Base-by-base conservation (phyloP, 2,113 vertebrate species). In the Pluvianellus socialis region DNA sequence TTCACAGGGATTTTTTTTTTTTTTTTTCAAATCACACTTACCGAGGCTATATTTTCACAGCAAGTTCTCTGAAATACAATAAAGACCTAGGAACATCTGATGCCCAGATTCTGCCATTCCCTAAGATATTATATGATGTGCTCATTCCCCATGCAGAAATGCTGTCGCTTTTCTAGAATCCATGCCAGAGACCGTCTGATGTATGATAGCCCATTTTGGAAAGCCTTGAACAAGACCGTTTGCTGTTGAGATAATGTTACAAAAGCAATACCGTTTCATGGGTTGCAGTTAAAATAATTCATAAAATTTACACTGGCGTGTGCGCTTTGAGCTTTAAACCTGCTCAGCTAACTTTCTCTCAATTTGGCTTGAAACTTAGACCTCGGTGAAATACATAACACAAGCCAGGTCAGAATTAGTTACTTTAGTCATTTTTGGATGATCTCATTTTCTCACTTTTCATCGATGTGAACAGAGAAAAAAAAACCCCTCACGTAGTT, bases 1-100 rank as follows among this genome's bases (percentile, higher is more conserved):
- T 95, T 92, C 71, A 59, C 71, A 52, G 92, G 65, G 5, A 28
- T 70, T 80, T 94, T 87, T 38, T 38, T 38, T 38, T 38, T 38
- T 38, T 38, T 38, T 38, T 92, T 85, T 83, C 77, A 30, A 75
- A 71, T 93, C 86, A 89, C 90, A 91, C 86, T 71, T 95, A 91
- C 28, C 86, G 90, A 83, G 91, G 94, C 95, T 93, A 66, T 95
- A 95, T 97, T 97, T 97, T 95, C 96, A 88, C 92, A 96, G 92
- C 62, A 53, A 95, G 87, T 83, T 90, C 75, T 80, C 91, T 79
- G 74, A 94, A 91, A 80, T 72, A 84, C 67, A 92, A 49, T 91
- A 56, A 96, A 86, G 81, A 83, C 77, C 52, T n/a, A 52, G 90
- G 74, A 94, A 95, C 91, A 96, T 76, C 97, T 96, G 94, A 88